These are phyloP conservation scores for Catostomus latipinnis DNA, from an alignment of 2,797 vertebrate species.

Conservation along the genomic window DNA sequence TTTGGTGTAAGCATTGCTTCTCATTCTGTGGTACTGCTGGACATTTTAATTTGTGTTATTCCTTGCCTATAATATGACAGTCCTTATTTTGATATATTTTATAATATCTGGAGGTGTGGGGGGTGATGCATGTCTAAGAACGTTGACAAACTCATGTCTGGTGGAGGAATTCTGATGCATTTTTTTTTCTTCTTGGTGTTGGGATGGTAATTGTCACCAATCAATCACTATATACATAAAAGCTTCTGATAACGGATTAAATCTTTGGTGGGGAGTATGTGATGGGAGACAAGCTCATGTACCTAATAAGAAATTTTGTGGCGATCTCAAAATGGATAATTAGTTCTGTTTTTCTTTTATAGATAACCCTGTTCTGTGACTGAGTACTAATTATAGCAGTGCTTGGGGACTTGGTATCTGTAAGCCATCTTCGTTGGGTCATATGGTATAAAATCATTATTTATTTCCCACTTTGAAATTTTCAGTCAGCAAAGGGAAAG, in stretches of 20 bases:
- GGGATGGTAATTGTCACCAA: conserved; percentile 74
- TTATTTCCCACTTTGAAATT: conserved; percentile 80
- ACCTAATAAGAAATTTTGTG: conserved; percentile 66
- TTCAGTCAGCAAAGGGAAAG: conserved; percentile 85
- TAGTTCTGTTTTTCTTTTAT: conserved; percentile 81
- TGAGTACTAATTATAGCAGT: conserved; percentile 75
- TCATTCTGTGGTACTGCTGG: conserved; percentile 67
- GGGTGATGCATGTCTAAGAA: conserved; percentile 60
- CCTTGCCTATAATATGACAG: conserved; percentile 75
- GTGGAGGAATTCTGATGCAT: conserved; percentile 67
- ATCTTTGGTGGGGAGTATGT: conserved; percentile 67
- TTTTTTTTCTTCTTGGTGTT: conserved; percentile 54
- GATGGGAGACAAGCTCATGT: conserved; percentile 67
- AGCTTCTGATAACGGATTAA: conserved; percentile 86
- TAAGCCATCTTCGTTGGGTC: conserved; percentile 86
- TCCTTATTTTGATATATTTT: conserved; percentile 71
- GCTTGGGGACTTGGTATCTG: conserved; percentile 83
- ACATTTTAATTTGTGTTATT: conserved; percentile 80
- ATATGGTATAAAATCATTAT: conserved; percentile 84
- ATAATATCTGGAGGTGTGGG: conserved; percentile 75
- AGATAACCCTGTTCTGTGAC: conserved; percentile 76
- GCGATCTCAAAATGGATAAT: conserved; percentile 57
- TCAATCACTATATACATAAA: conserved; percentile 76
- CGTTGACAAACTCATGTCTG: conserved; percentile 66
- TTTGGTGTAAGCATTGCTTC: conserved; percentile 83